These are phyloP conservation scores for Ameiurus melas DNA, from an alignment of 2,113 vertebrate genomes.

Conservation along the genomic window DNA sequence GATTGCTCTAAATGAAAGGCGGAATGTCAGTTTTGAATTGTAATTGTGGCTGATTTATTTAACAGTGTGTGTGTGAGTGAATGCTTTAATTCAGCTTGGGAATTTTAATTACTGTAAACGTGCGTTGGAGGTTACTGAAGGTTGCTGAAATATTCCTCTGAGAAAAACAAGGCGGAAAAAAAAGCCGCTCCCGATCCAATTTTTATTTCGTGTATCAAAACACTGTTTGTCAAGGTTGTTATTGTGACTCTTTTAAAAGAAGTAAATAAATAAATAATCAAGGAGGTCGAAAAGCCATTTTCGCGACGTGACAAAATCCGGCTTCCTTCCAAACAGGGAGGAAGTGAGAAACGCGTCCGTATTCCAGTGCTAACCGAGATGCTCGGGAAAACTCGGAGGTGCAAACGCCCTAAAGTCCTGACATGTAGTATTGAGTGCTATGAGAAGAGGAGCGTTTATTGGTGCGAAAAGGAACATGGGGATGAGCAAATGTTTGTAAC, in stretches of 20 bases:
- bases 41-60: slow-evolving; percentile 52
- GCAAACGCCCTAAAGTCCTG: slow-evolving; percentile 11
- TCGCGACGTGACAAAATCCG: not conserved
- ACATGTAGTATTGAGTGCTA: not conserved
- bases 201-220: not conserved
- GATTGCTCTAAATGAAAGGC: slow-evolving; percentile 44
- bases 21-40: slow-evolving; percentile 46
- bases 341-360: not conserved
- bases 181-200: not conserved
- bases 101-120: slow-evolving; percentile 53
- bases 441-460: slow-evolving; percentile 26
- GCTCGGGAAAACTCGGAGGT: not conserved
- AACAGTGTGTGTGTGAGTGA: not conserved
- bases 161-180: not conserved
- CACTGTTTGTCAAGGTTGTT: slow-evolving; percentile 36
- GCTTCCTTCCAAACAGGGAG: not conserved
- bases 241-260: not conserved
- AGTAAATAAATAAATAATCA: no score
- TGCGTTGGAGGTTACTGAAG: slow-evolving; percentile 36
- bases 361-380: not conserved
- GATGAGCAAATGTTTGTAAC: slow-evolving; percentile 32
- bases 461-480: slow-evolving; percentile 11
- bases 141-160: slow-evolving; percentile 48
- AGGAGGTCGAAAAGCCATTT: not conserved
- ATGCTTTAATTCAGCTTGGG: not conserved